phyloP scores from a whole-genome alignment of 2,888 invertebrate genomes.

The Cybosia mesomella region DNA sequence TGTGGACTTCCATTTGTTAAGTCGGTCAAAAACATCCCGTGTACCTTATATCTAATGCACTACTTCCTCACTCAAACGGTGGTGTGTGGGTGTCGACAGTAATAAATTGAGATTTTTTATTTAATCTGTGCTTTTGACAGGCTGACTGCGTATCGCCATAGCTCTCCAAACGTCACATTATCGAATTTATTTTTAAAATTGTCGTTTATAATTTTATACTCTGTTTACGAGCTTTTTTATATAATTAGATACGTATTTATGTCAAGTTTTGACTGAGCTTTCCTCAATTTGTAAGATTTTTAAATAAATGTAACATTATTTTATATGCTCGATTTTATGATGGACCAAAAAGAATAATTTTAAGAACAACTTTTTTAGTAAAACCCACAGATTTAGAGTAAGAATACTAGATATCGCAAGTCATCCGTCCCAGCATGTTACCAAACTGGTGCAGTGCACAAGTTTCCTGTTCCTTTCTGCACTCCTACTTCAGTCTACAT shows the following conservation, averaged over 20 bases:
- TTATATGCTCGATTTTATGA: slow-evolving; percentile 1
- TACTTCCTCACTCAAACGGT: slow-evolving; percentile 34
- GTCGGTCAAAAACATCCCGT: slow-evolving; percentile 42
- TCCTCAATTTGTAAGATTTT: slow-evolving; percentile 30
- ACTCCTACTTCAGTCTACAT: no score
- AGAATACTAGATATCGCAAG: no score
- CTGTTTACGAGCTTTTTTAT: slow-evolving; percentile 35
- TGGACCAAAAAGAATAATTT: slow-evolving; percentile 1
- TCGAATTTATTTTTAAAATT: slow-evolving; percentile 41
- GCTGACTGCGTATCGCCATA: slow-evolving; percentile 45
- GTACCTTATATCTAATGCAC: slow-evolving; percentile 32
- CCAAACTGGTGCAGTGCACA: no score
- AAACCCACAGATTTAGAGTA: neutral
- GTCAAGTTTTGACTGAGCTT: slow-evolving; percentile 41
- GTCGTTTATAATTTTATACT: slow-evolving; percentile 39
- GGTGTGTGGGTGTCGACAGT: slow-evolving; percentile 40
- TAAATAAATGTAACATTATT: slow-evolving; percentile 7
- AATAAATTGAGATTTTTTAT: slow-evolving; percentile 39
- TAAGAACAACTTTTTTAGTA: neutral
- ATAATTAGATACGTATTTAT: slow-evolving; percentile 32
- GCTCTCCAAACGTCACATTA: slow-evolving; percentile 49
- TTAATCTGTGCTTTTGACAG: slow-evolving; percentile 51
- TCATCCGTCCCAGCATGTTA: neutral
- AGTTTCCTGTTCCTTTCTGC: no score
- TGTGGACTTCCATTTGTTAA: slow-evolving; percentile 29